Evolutionary conservation across 2,797 vertebrate genomes (phyloP), one percentile per base, ranked within the genome.

Genomic region (Gadopsis bispinosus): DNA sequence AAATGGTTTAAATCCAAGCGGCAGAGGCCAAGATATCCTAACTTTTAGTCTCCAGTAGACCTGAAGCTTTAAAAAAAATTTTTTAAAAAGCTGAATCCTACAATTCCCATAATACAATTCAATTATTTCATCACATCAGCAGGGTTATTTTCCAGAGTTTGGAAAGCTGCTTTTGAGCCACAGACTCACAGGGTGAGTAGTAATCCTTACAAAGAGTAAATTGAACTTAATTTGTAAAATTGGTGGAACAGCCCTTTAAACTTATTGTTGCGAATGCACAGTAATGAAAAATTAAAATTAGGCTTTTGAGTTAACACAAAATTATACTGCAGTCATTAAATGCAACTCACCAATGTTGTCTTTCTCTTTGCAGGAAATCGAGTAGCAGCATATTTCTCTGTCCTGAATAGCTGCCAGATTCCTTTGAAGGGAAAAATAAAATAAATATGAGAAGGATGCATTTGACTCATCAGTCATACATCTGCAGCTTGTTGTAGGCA

Each of bases 331-430:
- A 26, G 4, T 31, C n/a, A 31, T 41, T 55, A 22, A 45, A 1
- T 37, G 20, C 29, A 73, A 81, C 95, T 95, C 94, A 95, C 95
- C 95, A 56, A 96, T 96, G 91, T 97, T 96, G 94, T 97, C 96
- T 94, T 97, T 97, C 90, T 99, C 98, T 97, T 99, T 99, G 96
- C 98, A 99, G 85, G 98, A 99, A 96, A 99, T 97, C 59, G 98
- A 96, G 91, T 97, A 97, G 92, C 94, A 97, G 92, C 95, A 96
- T 65, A 97, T 97, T 94, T 96, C 94, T 87, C 95, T 94, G 94
- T 97, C 96, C 91, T 96, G 95, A 94, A 96, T 96, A 85, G 96
- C 96, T 87, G 95, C 94, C 90, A 97, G 92, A 86, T 96, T 96
- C 95, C 96, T 97, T 81, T 7, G 69, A 79, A 84, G 66, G 37